Conservation (phyloP, 2,113 vertebrate genomes). For the Rhinopomastus cyanomelas region DNA sequence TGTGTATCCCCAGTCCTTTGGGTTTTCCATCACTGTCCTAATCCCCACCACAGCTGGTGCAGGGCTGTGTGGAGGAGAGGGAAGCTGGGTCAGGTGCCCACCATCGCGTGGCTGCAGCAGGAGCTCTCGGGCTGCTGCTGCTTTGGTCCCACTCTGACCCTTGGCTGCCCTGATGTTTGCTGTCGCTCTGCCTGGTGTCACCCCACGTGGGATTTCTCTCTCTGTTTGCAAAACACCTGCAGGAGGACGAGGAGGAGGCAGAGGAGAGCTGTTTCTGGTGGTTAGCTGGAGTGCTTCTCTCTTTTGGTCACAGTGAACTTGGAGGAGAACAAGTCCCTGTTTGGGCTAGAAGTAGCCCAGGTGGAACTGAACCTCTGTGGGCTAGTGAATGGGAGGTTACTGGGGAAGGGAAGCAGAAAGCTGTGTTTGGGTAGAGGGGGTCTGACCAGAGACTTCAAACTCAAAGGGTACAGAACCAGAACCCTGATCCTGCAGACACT, state of each 20-base stretch:
- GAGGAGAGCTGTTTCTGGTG: neutral
- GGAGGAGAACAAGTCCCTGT: neutral
- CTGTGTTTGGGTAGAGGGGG: neutral
- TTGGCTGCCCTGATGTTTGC: neutral
- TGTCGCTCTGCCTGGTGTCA: neutral
- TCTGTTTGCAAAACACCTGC: fast-evolving
- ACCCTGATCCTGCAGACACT: fast-evolving
- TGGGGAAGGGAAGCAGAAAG: neutral
- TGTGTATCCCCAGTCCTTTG: neutral
- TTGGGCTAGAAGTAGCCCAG: neutral
- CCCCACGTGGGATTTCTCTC: neutral
- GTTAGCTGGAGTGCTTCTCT: neutral
- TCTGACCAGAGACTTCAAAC: neutral
- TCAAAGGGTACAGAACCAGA: neutral
- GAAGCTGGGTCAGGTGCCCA: neutral
- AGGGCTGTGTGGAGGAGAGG: neutral
- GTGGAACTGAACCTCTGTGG: neutral
- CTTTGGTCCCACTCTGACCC: neutral
- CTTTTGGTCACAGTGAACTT: neutral
- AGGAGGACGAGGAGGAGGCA: neutral
- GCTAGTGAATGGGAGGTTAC: neutral
- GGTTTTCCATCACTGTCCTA: neutral
- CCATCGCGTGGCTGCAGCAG: neutral
- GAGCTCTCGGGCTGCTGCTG: neutral
- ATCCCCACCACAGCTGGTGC: fast-evolving